These are phyloP conservation scores for Diaperis boleti DNA, from an alignment of 2,888 invertebrate genomes.

Conservation along the genomic window DNA sequence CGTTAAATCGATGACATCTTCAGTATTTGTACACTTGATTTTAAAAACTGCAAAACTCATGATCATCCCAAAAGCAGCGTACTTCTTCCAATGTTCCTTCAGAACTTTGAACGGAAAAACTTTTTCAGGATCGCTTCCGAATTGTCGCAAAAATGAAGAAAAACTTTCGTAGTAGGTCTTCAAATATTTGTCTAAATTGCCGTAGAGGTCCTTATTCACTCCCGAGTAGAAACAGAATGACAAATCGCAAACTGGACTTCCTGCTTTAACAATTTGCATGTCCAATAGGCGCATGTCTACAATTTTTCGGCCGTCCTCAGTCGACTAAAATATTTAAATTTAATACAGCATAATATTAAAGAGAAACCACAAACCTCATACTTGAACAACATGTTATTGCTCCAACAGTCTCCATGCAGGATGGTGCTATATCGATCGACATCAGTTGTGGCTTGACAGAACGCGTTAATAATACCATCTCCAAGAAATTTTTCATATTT, in stretches of 20 bases:
- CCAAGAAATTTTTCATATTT: constrained; percentile 10
- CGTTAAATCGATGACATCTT: constrained; percentile 14
- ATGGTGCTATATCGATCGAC: constrained; percentile 30
- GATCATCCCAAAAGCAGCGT: constrained; percentile 14
- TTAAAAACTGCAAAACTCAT: constrained; percentile 2
- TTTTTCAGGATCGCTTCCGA: constrained; percentile 22
- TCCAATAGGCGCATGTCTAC: constrained; percentile 2
- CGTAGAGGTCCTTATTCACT: constrained; percentile 2
- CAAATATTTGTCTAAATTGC: constrained; percentile 18
- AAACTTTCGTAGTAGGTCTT: constrained; percentile 21
- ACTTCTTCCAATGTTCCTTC: constrained; percentile 21
- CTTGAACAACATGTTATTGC: constrained; percentile 55
- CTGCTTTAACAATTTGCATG: constrained; percentile 8
- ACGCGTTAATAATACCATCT: constrained; percentile 5
- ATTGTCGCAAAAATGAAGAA: background rate
- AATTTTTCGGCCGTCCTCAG: background rate
- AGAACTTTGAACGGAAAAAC: constrained; percentile 10
- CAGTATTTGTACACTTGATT: constrained; percentile 4
- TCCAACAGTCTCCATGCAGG: constrained; percentile 56
- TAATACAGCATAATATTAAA: background rate
- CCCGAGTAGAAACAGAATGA: constrained; percentile 36
- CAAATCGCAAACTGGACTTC: constrained; percentile 27
- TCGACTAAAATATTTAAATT: background rate
- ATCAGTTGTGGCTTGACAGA: background rate
- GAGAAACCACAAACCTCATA: constrained; percentile 46